Conservation (phyloP, 64 coral and sea anemone species). For the Orbicella faveolata region DNA sequence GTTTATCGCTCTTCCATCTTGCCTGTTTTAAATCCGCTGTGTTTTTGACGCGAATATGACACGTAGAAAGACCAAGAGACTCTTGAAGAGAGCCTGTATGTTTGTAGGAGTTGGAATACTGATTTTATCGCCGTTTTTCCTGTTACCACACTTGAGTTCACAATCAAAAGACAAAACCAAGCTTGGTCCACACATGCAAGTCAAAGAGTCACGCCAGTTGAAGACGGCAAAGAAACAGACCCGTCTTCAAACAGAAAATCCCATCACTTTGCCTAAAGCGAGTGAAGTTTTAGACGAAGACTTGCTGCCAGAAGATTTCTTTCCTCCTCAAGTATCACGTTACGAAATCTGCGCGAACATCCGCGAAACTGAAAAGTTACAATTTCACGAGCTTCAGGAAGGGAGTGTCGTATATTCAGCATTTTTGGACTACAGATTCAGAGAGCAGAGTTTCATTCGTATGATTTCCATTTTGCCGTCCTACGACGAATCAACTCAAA, state of each 20-base stretch:
- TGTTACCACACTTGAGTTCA: neutral
- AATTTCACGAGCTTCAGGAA: conserved; percentile 42
- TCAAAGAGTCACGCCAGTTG: neutral
- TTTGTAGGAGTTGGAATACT: neutral
- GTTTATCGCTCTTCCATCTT: neutral
- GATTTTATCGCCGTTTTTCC: neutral
- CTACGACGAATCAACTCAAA: conserved; percentile 1
- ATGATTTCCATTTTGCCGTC: conserved; percentile 26
- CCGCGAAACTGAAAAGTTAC: neutral
- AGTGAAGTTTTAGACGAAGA: neutral
- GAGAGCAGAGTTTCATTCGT: conserved; percentile 15
- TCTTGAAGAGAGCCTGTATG: conserved; percentile 9
- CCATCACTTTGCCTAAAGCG: neutral
- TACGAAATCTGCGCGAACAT: neutral
- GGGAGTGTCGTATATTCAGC: conserved; percentile 46
- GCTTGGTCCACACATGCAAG: neutral
- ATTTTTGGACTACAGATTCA: conserved; percentile 34
- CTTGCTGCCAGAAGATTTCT: neutral
- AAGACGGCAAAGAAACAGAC: neutral
- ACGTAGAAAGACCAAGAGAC: neutral
- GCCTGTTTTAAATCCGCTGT: neutral
- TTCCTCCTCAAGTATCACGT: conserved; percentile 1
- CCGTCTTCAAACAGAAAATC: neutral
- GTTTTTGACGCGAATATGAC: neutral
- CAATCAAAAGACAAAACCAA: neutral